A percentile compares a stretch with the other conserved stretches of the same genome.
phyloP scores from a whole-genome alignment of 1,140 invertebrate genomes.

The Geopemphigus sp. region DNA sequence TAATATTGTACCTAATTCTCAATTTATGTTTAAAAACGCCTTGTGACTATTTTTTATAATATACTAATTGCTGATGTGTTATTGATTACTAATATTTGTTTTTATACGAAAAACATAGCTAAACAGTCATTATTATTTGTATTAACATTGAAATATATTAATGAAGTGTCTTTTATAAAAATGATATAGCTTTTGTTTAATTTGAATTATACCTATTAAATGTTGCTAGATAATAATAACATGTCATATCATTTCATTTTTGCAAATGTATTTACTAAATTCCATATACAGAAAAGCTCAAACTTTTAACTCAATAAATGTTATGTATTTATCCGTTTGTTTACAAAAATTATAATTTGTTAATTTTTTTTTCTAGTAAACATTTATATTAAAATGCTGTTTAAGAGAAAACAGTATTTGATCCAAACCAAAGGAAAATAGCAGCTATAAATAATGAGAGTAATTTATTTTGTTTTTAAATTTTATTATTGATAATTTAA shows the following conservation, averaged over 20 bases:
- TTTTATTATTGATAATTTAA: too few relatives aligned
- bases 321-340: too few relatives aligned
- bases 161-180: neutral
- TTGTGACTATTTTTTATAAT: neutral
- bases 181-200: neutral
- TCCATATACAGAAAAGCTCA: too few relatives aligned
- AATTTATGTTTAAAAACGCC: neutral
- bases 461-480: too few relatives aligned
- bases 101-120: too few relatives aligned
- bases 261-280: neutral
- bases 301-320: too few relatives aligned
- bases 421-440: neutral
- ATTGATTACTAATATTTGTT: neutral
- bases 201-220: neutral
- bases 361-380: constrained; percentile 17
- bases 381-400: constrained; percentile 15
- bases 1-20: neutral
- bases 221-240: neutral
- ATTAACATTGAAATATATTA: neutral
- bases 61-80: neutral
- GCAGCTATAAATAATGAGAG: neutral
- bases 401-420: constrained; percentile 11
- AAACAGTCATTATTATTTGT: neutral
- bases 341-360: neutral
- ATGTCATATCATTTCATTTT: neutral